Percentiles rank a stretch among this genome's conserved stretches.
Evolutionary conservation across 2,888 invertebrate genomes (phyloP).

Genomic region (Trachelus stipa): DNA sequence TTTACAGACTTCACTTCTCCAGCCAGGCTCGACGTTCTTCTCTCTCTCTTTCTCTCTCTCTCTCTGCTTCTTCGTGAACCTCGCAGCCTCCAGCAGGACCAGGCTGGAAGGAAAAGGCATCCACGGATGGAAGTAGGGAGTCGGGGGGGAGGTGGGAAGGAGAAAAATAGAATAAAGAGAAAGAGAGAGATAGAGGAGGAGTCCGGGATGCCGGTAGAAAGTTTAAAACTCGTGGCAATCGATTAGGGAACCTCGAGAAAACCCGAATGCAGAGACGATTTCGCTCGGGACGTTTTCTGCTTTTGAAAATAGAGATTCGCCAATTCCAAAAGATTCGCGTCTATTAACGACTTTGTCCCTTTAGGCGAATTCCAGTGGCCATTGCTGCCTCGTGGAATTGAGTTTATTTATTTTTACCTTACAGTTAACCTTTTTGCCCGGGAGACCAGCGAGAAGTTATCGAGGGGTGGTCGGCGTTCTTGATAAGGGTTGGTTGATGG

Average conservation of each 20-base stretch:
- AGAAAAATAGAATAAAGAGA: neutral
- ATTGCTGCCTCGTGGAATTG: neutral
- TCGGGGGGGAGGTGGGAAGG: conserved; percentile 22
- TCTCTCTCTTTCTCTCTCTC: conserved; percentile 24
- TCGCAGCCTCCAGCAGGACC: conserved; percentile 70
- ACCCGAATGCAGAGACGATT: conserved; percentile 46
- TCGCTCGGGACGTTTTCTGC: conserved; percentile 10
- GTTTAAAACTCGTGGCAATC: conserved; percentile 61
- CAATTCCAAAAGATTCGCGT: neutral
- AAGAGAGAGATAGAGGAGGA: conserved; percentile 27
- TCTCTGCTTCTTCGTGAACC: conserved; percentile 73
- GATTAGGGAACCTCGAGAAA: conserved; percentile 55
- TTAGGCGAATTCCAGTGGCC: conserved; percentile 10
- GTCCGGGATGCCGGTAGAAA: conserved; percentile 46
- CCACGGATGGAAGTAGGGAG: neutral
- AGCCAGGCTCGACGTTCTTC: conserved; percentile 24
- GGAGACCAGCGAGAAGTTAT: neutral
- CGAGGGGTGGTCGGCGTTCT: neutral
- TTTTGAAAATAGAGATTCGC: neutral
- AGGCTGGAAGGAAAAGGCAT: conserved; percentile 57
- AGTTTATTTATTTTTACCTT: conserved; percentile 8
- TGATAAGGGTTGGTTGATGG: neutral
- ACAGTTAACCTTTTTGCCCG: neutral
- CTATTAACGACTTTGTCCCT: conserved; percentile 5
- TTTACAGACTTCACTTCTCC: conserved; percentile 64